phyloP scores from a whole-genome alignment of 2,888 invertebrate species.

The Eristalis tenax region DNA sequence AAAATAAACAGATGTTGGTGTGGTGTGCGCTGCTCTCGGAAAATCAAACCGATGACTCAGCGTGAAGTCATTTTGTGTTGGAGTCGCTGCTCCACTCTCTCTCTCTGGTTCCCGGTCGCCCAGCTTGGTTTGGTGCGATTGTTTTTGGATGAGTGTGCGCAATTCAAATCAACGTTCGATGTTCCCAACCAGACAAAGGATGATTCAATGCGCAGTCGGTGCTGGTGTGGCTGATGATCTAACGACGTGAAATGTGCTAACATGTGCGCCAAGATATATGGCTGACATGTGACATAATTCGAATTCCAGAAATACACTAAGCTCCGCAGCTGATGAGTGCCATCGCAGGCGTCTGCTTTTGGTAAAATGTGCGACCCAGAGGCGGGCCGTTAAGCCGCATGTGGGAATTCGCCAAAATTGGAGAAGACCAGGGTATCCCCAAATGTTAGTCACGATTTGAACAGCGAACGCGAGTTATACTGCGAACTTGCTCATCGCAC shows the following conservation, averaged over 20 bases:
- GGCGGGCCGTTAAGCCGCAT: slow-evolving; percentile 27
- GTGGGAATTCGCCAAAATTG: slow-evolving; percentile 46
- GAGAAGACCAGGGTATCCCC: slow-evolving; percentile 64
- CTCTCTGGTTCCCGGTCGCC: slow-evolving; percentile 42
- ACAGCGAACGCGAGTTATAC: slow-evolving; percentile 15
- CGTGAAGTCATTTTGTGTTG: slow-evolving; percentile 24
- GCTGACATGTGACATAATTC: slow-evolving; percentile 59
- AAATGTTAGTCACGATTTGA: slow-evolving; percentile 48
- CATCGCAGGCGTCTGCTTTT: slow-evolving; percentile 6
- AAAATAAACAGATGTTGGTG: slow-evolving; percentile 64
- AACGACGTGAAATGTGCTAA: slow-evolving; percentile 25
- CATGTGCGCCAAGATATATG: slow-evolving; percentile 56
- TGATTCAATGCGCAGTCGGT: slow-evolving; percentile 57
- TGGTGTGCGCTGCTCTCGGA: slow-evolving; percentile 20
- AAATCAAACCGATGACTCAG: slow-evolving; percentile 41
- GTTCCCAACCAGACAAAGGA: slow-evolving; percentile 62
- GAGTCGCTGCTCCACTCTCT: slow-evolving; percentile 41
- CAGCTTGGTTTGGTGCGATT: slow-evolving; percentile 7
- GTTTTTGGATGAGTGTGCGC: slow-evolving; percentile 56
- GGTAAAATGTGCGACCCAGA: slow-evolving; percentile 5
- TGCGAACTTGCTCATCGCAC: slow-evolving; percentile 32
- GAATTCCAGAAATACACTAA: slow-evolving; percentile 55
- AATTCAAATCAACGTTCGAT: slow-evolving; percentile 46
- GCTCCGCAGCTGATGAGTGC: not conserved
- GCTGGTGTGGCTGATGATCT: slow-evolving; percentile 6